These are phyloP conservation scores for Gastrophysa polygoni DNA, from an alignment of 2,888 invertebrate genomes.

Conservation along the genomic window DNA sequence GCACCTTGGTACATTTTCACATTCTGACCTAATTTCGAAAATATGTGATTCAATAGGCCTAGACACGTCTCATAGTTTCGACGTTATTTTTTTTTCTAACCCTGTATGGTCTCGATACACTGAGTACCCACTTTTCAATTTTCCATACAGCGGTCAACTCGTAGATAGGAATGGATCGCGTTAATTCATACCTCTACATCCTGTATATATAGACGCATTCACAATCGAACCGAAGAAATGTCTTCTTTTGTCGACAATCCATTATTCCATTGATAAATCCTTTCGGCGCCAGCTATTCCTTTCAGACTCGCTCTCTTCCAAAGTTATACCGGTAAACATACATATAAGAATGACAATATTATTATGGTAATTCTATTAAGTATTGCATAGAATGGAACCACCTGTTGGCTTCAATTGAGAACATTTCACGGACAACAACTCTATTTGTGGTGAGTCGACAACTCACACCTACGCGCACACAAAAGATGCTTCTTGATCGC, in stretches of 20 bases:
- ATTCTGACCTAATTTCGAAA: too few relatives aligned
- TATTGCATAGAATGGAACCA: constrained; percentile 57
- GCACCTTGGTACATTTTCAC: too few relatives aligned
- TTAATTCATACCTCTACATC: too few relatives aligned
- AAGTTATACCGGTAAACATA: constrained; percentile 41
- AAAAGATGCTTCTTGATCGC: constrained; percentile 10
- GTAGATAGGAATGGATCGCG: too few relatives aligned
- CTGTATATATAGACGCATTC: neutral
- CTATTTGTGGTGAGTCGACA: constrained; percentile 47
- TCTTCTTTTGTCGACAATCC: neutral
- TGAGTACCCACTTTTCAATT: too few relatives aligned
- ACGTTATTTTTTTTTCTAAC: too few relatives aligned
- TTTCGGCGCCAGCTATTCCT: neutral
- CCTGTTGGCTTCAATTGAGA: constrained; percentile 57
- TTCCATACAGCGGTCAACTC: too few relatives aligned
- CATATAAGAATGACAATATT: constrained; percentile 59
- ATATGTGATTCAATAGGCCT: too few relatives aligned
- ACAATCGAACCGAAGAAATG: neutral
- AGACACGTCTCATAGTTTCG: too few relatives aligned
- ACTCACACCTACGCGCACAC: neutral
- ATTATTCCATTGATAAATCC: neutral
- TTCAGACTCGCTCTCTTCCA: neutral
- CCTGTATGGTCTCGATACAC: too few relatives aligned
- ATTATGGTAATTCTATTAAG: constrained; percentile 60
- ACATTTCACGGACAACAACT: constrained; percentile 58